Percentiles rank a stretch among this genome's conserved stretches.
phyloP scores from a whole-genome alignment of 2,888 invertebrate genomes.

The Drosophila sordidula region DNA sequence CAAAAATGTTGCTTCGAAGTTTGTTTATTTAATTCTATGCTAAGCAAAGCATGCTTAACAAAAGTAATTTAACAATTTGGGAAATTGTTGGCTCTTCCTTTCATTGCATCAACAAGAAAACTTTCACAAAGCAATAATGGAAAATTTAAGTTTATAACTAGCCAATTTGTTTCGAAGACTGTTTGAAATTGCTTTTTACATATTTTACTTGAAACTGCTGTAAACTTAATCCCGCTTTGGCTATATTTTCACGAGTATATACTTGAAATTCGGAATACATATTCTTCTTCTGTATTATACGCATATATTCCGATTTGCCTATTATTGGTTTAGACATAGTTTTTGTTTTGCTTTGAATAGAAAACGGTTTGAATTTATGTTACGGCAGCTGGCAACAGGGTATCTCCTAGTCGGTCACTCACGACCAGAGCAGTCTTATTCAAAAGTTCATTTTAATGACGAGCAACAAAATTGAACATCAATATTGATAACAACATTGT shows the following conservation, averaged over 20 bases:
- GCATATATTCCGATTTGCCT: too few species aligned
- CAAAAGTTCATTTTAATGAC: not conserved
- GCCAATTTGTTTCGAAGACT: constrained; percentile 1
- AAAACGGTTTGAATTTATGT: too few species aligned
- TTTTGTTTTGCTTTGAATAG: too few species aligned
- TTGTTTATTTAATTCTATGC: not conserved
- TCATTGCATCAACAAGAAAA: not conserved
- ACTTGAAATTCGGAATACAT: too few species aligned
- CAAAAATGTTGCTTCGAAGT: not conserved
- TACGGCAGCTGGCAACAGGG: not conserved
- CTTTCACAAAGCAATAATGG: constrained; percentile 3
- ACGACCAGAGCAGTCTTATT: too few species aligned
- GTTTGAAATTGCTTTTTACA: not conserved
- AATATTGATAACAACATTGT: not conserved
- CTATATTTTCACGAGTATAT: too few species aligned
- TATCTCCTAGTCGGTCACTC: not conserved
- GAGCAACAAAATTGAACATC: not conserved
- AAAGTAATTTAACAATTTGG: constrained; percentile 5
- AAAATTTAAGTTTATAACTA: constrained; percentile 14
- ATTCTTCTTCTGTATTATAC: too few species aligned
- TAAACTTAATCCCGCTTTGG: not conserved
- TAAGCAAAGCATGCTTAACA: not conserved
- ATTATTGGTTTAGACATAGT: too few species aligned
- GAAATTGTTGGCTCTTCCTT: not conserved
- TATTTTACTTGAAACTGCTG: not conserved